Conservation (phyloP, 2,888 invertebrate genomes). For the Pheosia gnoma region DNA sequence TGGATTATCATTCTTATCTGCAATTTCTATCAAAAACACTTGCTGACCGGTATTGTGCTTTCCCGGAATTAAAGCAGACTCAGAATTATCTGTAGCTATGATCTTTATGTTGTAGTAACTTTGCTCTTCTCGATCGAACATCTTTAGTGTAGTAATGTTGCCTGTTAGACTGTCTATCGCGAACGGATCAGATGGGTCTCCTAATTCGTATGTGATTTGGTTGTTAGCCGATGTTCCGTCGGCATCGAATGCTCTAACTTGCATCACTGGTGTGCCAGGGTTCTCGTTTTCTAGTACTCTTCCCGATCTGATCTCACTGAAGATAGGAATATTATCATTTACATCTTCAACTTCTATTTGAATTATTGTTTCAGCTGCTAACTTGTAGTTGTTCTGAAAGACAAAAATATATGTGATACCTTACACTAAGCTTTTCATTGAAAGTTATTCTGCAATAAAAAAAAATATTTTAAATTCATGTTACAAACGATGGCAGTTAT, state of each 20-base stretch:
- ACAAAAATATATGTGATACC: not conserved
- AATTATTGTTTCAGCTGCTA: slow-evolving; percentile 91
- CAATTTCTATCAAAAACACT: slow-evolving; percentile 95
- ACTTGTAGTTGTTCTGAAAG: slow-evolving; percentile 88
- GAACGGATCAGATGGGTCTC: slow-evolving; percentile 89
- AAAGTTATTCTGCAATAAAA: not conserved
- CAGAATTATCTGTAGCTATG: slow-evolving; percentile 94
- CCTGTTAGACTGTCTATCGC: slow-evolving; percentile 93
- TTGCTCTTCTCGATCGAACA: slow-evolving; percentile 94
- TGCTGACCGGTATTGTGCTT: slow-evolving; percentile 91
- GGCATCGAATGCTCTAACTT: slow-evolving; percentile 92
- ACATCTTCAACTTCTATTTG: slow-evolving; percentile 93
- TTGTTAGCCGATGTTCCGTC: slow-evolving; percentile 94
- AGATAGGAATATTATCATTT: slow-evolving; percentile 95
- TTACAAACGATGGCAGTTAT: too few relatives aligned
- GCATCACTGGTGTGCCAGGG: slow-evolving; percentile 93
- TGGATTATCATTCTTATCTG: slow-evolving; percentile 97
- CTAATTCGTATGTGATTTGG: slow-evolving; percentile 91
- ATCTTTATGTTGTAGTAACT: slow-evolving; percentile 95
- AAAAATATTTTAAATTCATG: too few relatives aligned
- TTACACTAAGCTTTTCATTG: not conserved
- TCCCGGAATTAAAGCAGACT: slow-evolving; percentile 87
- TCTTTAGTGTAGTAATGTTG: slow-evolving; percentile 91
- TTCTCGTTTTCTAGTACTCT: slow-evolving; percentile 94
- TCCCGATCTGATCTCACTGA: slow-evolving; percentile 91